These are phyloP conservation scores for Cotesia chilonis DNA, from an alignment of 1,140 invertebrate species.

Conservation along the genomic window DNA sequence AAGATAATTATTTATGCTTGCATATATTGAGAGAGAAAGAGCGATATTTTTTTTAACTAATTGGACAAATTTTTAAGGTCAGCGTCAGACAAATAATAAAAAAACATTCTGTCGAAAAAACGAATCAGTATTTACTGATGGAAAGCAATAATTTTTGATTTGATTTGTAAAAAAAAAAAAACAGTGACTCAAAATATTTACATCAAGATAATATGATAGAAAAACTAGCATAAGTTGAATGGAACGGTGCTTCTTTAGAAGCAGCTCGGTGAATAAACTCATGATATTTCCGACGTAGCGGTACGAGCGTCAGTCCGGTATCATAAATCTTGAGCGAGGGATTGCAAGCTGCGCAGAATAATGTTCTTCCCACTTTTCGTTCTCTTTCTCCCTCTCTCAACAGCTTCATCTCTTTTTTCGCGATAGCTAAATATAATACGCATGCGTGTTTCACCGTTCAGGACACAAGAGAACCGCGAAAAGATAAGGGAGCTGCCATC, in stretches of 20 bases:
- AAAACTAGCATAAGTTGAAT: neutral
- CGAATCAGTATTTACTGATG: too few species aligned
- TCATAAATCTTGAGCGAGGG: slow-evolving; percentile 24
- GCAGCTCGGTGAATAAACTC: slow-evolving; percentile 22
- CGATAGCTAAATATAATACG: neutral
- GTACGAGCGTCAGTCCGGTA: slow-evolving; percentile 6
- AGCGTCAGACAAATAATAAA: too few species aligned
- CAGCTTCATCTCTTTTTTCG: neutral
- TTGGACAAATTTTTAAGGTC: too few species aligned
- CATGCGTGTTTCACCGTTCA: slow-evolving; percentile 1
- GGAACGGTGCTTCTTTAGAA: neutral
- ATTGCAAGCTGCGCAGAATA: slow-evolving; percentile 21
- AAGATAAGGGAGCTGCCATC: slow-evolving; percentile 65
- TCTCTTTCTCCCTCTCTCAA: slow-evolving; percentile 8
- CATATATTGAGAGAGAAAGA: too few species aligned
- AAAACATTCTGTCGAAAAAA: too few species aligned
- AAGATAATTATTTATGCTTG: too few species aligned
- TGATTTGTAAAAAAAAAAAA: neutral
- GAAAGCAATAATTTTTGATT: neutral
- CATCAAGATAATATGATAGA: neutral
- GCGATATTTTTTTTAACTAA: too few species aligned
- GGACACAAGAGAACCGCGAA: slow-evolving; percentile 41
- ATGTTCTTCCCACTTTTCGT: slow-evolving; percentile 15
- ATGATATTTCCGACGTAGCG: slow-evolving; percentile 14
- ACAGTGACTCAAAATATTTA: neutral